Evolutionary conservation across 2,113 vertebrate species (phyloP).

Genomic region (Megalops atlanticus): DNA sequence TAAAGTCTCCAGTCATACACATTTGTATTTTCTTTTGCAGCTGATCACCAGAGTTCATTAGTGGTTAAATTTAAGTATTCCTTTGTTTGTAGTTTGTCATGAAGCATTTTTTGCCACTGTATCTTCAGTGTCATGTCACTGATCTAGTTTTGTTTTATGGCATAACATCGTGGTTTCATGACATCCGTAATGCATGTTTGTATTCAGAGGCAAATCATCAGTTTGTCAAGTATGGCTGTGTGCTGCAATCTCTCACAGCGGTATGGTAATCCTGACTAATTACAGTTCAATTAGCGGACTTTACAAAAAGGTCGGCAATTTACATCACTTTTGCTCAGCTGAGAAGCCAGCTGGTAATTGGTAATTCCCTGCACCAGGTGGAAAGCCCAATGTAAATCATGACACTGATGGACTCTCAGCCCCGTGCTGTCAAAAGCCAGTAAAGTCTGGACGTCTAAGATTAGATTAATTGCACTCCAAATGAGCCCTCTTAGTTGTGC

Average conservation of each 20-base stretch:
- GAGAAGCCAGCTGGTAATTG: not conserved
- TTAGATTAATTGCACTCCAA: not conserved
- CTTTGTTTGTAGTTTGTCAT: not conserved
- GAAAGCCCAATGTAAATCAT: not conserved
- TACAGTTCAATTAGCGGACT: conserved; percentile 9
- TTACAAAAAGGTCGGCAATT: not conserved
- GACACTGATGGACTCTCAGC: not conserved
- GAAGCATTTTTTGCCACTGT: not conserved
- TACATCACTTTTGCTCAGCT: not conserved
- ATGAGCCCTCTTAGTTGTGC: not conserved
- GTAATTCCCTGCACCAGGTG: not conserved
- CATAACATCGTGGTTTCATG: not conserved
- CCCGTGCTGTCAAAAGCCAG: not conserved
- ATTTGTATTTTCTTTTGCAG: no score
- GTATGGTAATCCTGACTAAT: conserved; percentile 6
- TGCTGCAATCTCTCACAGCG: not conserved
- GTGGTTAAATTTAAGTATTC: no score
- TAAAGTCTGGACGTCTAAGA: not conserved
- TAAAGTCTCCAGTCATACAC: no score
- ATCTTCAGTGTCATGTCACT: not conserved
- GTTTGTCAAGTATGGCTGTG: not conserved
- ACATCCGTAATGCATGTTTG: not conserved
- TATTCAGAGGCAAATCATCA: not conserved
- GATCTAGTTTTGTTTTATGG: not conserved
- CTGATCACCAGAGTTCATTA: no score